Evolutionary conservation across 2,113 vertebrate genomes (phyloP), one percentile per base, ranked within the genome.

Genomic region (Lipophrys pholis): DNA sequence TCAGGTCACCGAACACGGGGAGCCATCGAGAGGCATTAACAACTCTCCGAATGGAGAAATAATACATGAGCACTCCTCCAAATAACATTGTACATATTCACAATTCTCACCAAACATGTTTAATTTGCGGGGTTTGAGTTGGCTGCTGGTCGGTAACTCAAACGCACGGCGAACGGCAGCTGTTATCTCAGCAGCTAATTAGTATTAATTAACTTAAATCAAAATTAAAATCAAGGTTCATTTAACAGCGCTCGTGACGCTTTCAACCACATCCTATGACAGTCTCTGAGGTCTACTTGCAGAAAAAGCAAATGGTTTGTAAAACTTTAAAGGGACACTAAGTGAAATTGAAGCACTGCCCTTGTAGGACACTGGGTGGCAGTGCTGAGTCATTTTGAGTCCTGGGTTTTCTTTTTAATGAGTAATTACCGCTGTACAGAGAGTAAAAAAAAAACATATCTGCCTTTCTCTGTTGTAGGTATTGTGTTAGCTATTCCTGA

Each of bases 1-100:
- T 45, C 67, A 36, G 82, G 80, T 85, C 84, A 80, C 21, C 38
- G 66, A 57, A n/a, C 36, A 14, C 41, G 42, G 15, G 50, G 65
- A 36, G 36, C 43, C 51, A 36, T 45, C 35, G 50, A 73, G 53
- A 56, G 14, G 38, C 69, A 48, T 66, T 81, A 72, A 54, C 56
- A 57, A 52, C 59, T 63, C 72, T 68, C 53, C 53, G 54, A 58
- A 36, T 11, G 40, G 41, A 78, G 53, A 64, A 78, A 65, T 68
- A 65, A 81, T 73, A 36, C 72, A 68, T 49, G 60, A 77, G 49
- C 30, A n/a, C 21, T 16, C 59, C 11, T 67, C 59, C 51, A 38
- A 56, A 38, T 56, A 56, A 69, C 64, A 55, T n/a, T 60, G 50
- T 62, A 16, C 21, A 14, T 55, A 35, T 54, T 67, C 11, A 35